These are phyloP conservation scores for Dunckerocampus dactyliophorus DNA, from an alignment of 2,113 vertebrate species.

Conservation along the genomic window DNA sequence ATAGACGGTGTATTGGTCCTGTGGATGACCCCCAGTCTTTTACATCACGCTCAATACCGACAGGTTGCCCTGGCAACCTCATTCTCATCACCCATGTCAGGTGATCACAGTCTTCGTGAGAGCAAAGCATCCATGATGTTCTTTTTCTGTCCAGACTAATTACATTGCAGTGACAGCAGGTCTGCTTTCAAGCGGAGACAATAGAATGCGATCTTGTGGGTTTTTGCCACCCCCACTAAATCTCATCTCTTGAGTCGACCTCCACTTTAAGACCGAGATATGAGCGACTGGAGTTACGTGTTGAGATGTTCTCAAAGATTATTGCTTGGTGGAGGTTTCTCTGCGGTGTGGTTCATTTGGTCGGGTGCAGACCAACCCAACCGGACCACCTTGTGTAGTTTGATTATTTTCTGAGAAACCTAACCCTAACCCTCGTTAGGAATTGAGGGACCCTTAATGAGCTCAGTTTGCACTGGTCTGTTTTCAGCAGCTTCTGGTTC, in stretches of 20 bases:
- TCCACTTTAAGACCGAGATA: constrained; percentile 23
- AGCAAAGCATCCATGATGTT: constrained; percentile 51
- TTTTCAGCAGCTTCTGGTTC: too few species aligned
- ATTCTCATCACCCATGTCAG: constrained; percentile 45
- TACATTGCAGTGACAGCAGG: constrained; percentile 28
- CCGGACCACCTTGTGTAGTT: too few species aligned
- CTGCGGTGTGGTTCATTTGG: too few species aligned
- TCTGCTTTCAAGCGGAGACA: constrained; percentile 53
- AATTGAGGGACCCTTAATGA: too few species aligned
- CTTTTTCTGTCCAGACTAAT: constrained; percentile 38
- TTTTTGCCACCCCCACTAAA: constrained; percentile 38
- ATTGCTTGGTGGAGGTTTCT: too few species aligned
- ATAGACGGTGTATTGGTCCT: constrained; percentile 44
- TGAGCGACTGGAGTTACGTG: constrained; percentile 18
- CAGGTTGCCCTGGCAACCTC: constrained; percentile 38
- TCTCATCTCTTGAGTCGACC: constrained; percentile 21
- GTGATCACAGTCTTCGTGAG: constrained; percentile 46
- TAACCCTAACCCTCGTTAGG: too few species aligned
- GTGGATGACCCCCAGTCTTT: too few species aligned
- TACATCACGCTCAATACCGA: constrained; percentile 42
- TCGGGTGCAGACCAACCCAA: too few species aligned
- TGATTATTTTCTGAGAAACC: too few species aligned
- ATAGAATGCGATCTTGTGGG: constrained; percentile 44
- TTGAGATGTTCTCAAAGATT: neutral
- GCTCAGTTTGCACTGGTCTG: too few species aligned